phyloP scores from a whole-genome alignment of 2,797 vertebrate genomes.

The Semaprochilodus insignis region DNA sequence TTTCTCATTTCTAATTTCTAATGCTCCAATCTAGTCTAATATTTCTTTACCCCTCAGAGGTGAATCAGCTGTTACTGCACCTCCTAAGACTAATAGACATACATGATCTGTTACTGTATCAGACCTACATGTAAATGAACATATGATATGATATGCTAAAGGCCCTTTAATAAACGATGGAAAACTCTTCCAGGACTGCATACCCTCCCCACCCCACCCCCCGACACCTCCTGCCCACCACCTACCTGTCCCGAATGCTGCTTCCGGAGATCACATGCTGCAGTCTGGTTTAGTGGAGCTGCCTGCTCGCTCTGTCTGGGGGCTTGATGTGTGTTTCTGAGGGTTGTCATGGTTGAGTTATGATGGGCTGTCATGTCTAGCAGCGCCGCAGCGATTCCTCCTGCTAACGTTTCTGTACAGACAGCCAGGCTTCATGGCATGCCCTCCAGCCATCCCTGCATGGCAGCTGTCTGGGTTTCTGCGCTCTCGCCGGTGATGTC shows the following conservation, averaged over 20 bases:
- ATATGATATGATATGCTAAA: background rate
- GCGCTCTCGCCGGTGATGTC: background rate
- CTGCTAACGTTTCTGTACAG: constrained; percentile 27
- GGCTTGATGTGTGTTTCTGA: constrained; percentile 50
- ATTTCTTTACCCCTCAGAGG: background rate
- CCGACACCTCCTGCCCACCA: background rate
- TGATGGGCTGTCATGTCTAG: constrained; percentile 52
- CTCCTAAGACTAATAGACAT: too few relatives aligned
- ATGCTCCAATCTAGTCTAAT: too few relatives aligned
- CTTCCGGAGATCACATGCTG: constrained; percentile 30
- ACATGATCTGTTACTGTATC: too few relatives aligned
- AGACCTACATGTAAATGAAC: too few relatives aligned
- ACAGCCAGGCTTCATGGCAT: constrained; percentile 25
- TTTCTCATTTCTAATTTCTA: too few relatives aligned
- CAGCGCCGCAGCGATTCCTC: constrained; percentile 49
- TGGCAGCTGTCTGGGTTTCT: constrained; percentile 33
- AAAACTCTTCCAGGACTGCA: background rate
- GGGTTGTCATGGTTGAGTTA: constrained; percentile 47
- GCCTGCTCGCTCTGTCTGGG: constrained; percentile 42
- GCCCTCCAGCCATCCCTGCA: constrained; percentile 51
- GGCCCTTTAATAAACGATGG: background rate
- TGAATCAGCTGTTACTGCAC: too few relatives aligned
- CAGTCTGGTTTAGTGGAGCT: constrained; percentile 48
- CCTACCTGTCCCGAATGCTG: background rate
- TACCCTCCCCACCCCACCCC: background rate